These are phyloP conservation scores for Drosophila ananassae DNA, from an alignment of 1,140 invertebrate genomes.

Conservation along the genomic window DNA sequence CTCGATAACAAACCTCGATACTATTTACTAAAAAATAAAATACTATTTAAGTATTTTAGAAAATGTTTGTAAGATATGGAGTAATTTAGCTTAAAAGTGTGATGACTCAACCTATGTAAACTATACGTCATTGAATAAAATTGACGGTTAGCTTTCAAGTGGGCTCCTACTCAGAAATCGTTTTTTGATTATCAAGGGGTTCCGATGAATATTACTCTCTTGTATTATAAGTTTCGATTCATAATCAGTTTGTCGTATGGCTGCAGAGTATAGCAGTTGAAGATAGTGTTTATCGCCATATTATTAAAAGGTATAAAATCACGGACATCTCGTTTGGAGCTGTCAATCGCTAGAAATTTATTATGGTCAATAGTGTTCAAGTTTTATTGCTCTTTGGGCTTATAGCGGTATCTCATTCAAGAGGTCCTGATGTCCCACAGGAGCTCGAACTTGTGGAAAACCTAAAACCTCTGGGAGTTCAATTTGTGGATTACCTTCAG, in stretches of 20 bases:
- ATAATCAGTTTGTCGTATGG: neutral
- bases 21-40: no score
- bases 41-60: neutral
- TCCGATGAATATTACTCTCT: neutral
- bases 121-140: neutral
- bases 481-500: conserved; percentile 36
- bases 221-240: neutral
- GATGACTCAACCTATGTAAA: neutral
- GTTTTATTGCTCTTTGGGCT: conserved; percentile 24
- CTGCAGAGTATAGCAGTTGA: conserved; percentile 8
- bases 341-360: conserved; percentile 14
- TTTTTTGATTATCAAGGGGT: neutral
- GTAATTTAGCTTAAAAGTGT: neutral
- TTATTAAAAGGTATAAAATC: conserved; percentile 28
- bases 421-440: neutral
- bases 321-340: neutral
- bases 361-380: conserved; percentile 7
- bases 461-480: conserved; percentile 7
- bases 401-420: neutral
- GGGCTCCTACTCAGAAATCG: neutral
- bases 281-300: conserved; percentile 18
- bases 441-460: neutral
- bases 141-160: conserved; percentile 15
- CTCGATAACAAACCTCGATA: no score
- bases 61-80: neutral